Evolutionary conservation across 2,888 invertebrate genomes (phyloP).

Genomic region (Macrosiphum euphorbiae): DNA sequence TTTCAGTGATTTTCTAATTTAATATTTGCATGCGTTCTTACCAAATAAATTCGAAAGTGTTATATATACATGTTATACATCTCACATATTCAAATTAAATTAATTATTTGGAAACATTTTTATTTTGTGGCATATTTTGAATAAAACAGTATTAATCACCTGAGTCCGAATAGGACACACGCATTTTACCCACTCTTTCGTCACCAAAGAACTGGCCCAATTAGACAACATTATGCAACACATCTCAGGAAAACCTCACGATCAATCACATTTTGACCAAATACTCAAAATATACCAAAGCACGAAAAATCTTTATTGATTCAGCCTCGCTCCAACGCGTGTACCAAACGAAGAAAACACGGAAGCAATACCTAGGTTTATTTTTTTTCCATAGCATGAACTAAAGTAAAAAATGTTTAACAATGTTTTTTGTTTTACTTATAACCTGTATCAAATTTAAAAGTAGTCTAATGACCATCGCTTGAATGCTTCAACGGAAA

Average conservation of each 20-base stretch:
- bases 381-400: not conserved
- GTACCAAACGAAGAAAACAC: not conserved
- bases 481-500: not conserved
- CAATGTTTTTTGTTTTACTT: not conserved
- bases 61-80: not conserved
- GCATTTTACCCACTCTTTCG: not conserved
- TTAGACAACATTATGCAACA: not conserved
- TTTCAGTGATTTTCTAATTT: conserved; percentile 18
- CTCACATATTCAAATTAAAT: not conserved
- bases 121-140: not conserved
- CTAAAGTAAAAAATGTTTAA: not conserved
- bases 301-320: not conserved
- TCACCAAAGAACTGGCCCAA: not conserved
- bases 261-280: not conserved
- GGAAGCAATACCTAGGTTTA: not conserved
- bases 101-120: not conserved
- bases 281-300: not conserved
- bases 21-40: not conserved
- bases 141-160: not conserved
- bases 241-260: not conserved
- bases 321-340: not conserved
- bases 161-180: not conserved
- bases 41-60: not conserved
- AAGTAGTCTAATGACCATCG: not conserved
- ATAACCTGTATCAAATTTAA: not conserved